Conservation (phyloP, 2,113 vertebrate genomes). For the Taurulus bubalis region DNA sequence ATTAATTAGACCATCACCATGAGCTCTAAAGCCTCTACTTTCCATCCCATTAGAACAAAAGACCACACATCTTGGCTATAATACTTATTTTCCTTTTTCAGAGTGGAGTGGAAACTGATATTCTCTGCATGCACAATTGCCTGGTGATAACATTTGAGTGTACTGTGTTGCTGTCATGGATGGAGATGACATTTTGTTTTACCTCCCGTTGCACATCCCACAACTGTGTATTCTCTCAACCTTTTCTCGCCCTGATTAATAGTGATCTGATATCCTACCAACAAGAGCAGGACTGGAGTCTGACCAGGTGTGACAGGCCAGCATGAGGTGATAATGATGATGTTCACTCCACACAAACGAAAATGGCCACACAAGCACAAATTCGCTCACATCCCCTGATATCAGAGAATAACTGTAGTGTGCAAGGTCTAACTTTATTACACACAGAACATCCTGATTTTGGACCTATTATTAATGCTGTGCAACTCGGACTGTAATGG, state of each 20-base stretch:
- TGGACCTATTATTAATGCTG: background rate
- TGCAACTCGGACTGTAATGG: background rate
- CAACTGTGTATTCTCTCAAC: constrained; percentile 67
- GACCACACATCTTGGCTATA: constrained; percentile 84
- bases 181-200: constrained; percentile 87
- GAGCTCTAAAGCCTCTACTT: constrained; percentile 83
- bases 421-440: background rate
- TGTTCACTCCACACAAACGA: constrained; percentile 21
- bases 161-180: constrained; percentile 80
- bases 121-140: constrained; percentile 83
- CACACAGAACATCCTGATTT: background rate
- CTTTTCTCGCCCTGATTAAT: constrained; percentile 83
- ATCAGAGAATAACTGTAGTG: background rate
- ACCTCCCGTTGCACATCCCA: constrained; percentile 81
- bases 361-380: constrained; percentile 13
- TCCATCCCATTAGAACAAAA: constrained; percentile 88
- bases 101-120: constrained; percentile 87
- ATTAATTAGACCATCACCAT: constrained; percentile 94
- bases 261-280: constrained; percentile 79
- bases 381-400: background rate
- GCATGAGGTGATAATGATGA: constrained; percentile 71
- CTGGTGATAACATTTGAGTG: constrained; percentile 84
- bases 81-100: constrained; percentile 89
- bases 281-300: constrained; percentile 2
- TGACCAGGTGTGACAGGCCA: constrained; percentile 78